Evolutionary conservation across 2,797 vertebrate genomes (phyloP).

Genomic region (Coccyzus lansbergi): DNA sequence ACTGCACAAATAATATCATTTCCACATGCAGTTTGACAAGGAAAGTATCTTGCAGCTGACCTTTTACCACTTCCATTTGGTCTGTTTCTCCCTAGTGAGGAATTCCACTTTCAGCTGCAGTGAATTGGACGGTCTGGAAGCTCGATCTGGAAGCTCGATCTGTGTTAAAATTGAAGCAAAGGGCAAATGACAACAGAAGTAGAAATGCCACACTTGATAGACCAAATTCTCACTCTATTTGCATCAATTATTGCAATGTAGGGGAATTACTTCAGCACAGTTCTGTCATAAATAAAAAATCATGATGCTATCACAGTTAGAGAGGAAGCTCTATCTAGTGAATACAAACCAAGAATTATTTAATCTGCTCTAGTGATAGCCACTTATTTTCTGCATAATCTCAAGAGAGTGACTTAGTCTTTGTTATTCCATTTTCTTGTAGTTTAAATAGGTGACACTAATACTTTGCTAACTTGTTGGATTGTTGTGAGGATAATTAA

Average conservation of each 20-base stretch:
- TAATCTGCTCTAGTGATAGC: not conserved
- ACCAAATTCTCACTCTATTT: conserved; percentile 4
- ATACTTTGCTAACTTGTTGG: not conserved
- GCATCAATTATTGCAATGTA: not conserved
- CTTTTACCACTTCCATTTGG: not conserved
- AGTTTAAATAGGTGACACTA: not conserved
- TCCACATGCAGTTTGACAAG: not conserved
- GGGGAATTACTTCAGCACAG: not conserved
- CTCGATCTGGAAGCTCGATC: not conserved
- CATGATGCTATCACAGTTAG: not conserved
- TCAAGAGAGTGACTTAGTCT: not conserved
- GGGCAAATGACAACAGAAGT: not conserved
- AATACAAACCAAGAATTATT: conserved; percentile 7
- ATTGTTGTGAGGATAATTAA: not conserved
- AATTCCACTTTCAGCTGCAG: not conserved
- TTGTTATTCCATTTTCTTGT: not conserved
- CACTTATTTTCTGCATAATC: not conserved
- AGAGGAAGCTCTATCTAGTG: not conserved
- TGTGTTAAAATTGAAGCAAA: not conserved
- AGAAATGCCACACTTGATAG: not conserved
- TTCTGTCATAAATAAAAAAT: not conserved
- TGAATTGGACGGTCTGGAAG: not conserved
- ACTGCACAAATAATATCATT: not conserved
- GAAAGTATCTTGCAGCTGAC: not conserved
- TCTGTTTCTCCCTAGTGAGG: not conserved